Base-by-base conservation (phyloP, 2,797 vertebrate species). In the Coreius guichenoti region DNA sequence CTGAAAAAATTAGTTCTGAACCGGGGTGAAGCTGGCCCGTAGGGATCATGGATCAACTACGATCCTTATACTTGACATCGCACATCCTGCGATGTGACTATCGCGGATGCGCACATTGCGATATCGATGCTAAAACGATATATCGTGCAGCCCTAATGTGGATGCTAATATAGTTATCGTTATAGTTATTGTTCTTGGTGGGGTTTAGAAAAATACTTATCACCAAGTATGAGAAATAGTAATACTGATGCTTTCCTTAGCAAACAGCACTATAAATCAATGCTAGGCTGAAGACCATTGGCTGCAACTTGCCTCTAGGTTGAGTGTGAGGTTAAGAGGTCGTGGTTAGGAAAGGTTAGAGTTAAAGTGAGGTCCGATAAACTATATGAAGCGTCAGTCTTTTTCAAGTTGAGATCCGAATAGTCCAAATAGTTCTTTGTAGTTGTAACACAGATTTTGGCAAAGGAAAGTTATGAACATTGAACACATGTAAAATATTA, bases 401-500 rank as follows among this genome's bases (percentile, higher is more conserved):
- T 61, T 68, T 63, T 85, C 17, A 45, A 21, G 68, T 58, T 56
- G 63, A 86, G 58, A 86, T 36, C 65, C 65, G 54, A n/a, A 36
- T 51, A 49, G 43, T 19, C 43, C 45, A 8, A 82, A 49, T 65
- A 68, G 14, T 61, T 31, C 19, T 70, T 56, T 63, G 43, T 13
- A 49, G 58, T 39, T 1, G 19, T 13, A n/a, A 54, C 8, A 83
- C 49, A 8, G 36, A 56, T 47, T 56, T 67, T 70, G 76, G 36
- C 65, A 76, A 58, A 33, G 47, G 16, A 80, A 43, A n/a, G 63
- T 70, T 72, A 31, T 72, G 61, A 54, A 81, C 54, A 82, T 77
- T 51, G 56, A 47, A 82, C 73, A 69, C 67, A 58, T 84, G 74
- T 73, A 54, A 69, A 76, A 65, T 49, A 82, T 89, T 77, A 84